phyloP scores from a whole-genome alignment of 2,113 vertebrate genomes.

The Vidua chalybeata region DNA sequence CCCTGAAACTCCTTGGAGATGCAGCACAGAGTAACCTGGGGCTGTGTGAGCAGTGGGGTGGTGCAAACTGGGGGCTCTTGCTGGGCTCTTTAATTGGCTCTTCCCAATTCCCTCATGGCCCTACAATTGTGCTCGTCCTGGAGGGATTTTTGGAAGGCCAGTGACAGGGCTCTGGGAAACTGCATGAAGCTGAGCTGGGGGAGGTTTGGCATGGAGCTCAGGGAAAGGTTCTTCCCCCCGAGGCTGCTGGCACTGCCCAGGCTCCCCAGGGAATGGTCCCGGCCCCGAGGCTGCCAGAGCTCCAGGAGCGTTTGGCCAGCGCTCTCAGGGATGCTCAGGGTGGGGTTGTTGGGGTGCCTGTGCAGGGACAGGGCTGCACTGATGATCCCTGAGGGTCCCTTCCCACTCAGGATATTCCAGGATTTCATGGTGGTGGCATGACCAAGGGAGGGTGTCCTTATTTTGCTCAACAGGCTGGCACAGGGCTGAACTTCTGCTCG shows the following conservation, averaged over 20 bases:
- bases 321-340: not conserved
- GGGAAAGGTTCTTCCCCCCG: not conserved
- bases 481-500: not conserved
- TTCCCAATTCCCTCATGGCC: not conserved
- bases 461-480: not conserved
- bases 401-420: not conserved
- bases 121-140: rapidly evolving
- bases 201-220: not conserved
- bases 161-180: not conserved
- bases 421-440: not conserved
- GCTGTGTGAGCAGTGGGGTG: not conserved
- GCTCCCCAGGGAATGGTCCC: not conserved
- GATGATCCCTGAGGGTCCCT: rapidly evolving
- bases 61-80: rapidly evolving
- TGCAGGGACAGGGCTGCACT: rapidly evolving
- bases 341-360: not conserved
- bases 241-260: not conserved
- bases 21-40: not conserved
- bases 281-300: not conserved
- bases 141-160: not conserved
- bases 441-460: rapidly evolving
- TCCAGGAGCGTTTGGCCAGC: not conserved
- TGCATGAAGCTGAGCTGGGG: not conserved
- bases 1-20: rapidly evolving
- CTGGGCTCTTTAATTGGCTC: not conserved